These are phyloP conservation scores for Odontamblyopus rebecca DNA, from an alignment of 2,797 vertebrate species.

Conservation along the genomic window DNA sequence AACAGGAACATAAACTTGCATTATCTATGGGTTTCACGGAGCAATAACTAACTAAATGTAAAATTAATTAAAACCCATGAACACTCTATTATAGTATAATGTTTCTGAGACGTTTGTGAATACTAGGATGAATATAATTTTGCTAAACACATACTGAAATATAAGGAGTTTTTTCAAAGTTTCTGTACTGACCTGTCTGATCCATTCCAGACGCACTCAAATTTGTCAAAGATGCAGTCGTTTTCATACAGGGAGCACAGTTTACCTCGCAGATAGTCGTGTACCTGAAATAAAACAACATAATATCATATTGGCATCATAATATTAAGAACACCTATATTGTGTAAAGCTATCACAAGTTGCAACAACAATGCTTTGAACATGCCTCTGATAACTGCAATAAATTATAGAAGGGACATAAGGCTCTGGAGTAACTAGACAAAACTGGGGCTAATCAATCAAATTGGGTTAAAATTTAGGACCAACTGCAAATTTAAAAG, in stretches of 20 bases:
- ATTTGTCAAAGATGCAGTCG: constrained; percentile 99
- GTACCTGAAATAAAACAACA: constrained; percentile 79
- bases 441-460: no score
- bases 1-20: background rate
- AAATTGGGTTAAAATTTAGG: no score
- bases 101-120: background rate
- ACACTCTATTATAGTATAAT: no score
- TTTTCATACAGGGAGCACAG: constrained; percentile 98
- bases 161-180: background rate
- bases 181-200: constrained; percentile 88
- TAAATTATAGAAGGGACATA: no score
- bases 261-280: constrained; percentile 97
- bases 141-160: background rate
- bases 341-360: background rate
- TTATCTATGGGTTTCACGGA: background rate
- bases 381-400: background rate
- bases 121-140: background rate
- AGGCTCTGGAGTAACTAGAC: no score
- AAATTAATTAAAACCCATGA: no score
- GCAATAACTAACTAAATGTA: no score
- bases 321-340: background rate
- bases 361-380: background rate
- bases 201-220: constrained; percentile 99
- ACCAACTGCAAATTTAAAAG: no score
- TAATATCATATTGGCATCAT: background rate